Conservation (phyloP, 2,797 vertebrate species). For the Prionace glauca region DNA sequence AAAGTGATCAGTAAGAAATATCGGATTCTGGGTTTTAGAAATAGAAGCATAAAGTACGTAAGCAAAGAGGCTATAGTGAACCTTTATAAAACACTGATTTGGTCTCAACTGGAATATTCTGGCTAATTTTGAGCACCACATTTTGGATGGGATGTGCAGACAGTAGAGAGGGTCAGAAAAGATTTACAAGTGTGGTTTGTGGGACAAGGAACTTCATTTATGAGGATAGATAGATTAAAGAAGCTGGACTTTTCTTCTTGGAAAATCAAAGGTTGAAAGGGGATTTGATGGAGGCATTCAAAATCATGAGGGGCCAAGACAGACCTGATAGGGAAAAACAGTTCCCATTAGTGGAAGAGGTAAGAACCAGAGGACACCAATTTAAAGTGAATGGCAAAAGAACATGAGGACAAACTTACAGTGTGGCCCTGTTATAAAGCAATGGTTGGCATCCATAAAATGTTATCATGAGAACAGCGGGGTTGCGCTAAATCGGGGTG, state of each 20-base stretch:
- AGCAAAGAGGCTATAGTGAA: neutral
- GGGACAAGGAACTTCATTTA: neutral
- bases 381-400: neutral
- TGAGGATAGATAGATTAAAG: neutral
- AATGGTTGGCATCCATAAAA: too few species aligned
- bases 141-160: neutral
- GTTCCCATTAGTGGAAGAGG: neutral
- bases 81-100: neutral
- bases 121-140: neutral
- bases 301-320: neutral
- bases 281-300: neutral
- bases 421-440: too few species aligned
- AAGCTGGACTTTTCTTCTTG: neutral
- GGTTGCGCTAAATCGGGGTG: too few species aligned
- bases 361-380: neutral
- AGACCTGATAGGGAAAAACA: neutral
- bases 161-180: neutral
- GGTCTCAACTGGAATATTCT: neutral
- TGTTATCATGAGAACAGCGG: too few species aligned
- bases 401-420: neutral
- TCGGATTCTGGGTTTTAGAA: neutral
- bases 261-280: neutral
- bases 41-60: neutral
- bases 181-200: neutral
- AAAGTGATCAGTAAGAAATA: neutral